Base-by-base conservation (phyloP, 1,140 invertebrate genomes). In the Tyrophagus putrescentiae region DNA sequence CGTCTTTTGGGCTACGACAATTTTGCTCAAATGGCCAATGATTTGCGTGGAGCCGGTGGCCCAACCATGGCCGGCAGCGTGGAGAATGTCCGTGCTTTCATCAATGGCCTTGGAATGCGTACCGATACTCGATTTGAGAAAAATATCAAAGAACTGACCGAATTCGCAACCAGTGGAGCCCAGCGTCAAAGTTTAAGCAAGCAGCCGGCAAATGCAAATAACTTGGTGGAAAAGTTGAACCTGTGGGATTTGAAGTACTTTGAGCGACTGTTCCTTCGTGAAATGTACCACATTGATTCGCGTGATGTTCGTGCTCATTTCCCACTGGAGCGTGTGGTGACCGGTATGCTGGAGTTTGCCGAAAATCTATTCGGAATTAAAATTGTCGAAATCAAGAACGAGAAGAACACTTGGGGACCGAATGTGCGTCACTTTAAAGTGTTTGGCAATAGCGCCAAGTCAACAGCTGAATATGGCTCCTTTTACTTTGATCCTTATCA, bases 161-260 rank as follows among this genome's bases (percentile, higher is more conserved):
- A 76, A 42, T 95, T 88, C 76, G 87, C 88, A 2, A 69, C 68
- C 29, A 78, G 82, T 60, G 79, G 66, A 86, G 86, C 5, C 13
- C 56, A 44, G 85, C 85, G 45, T 4, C 25, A 25, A 50, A 1
- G 16, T 16, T 1, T 34, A 3, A 1, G 31, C 13, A 21, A 21
- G 45, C 23, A 7, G n/a, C 52, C 3, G 39, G 25, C 27, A 54
- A 16, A 3, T 52, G 13, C 9, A 52, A 48, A 48, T 7, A 54
- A 27, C 21, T 11, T 18, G 65, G 72, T 81, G 25, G 75, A 76
- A 13, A 72, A 76, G 36, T 67, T 96, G 16, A 77, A 85, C 64
- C 73, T 80, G 39, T 95, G 85, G 80, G 92, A 96, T 72, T 75
- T 95, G 53, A 77, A 82, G 5, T 96, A 84, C 68, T 96, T 87